Percentiles rank a stretch among this genome's conserved stretches.
Conservation (phyloP, 2,797 vertebrate species). For the Sparidentex hasta region DNA sequence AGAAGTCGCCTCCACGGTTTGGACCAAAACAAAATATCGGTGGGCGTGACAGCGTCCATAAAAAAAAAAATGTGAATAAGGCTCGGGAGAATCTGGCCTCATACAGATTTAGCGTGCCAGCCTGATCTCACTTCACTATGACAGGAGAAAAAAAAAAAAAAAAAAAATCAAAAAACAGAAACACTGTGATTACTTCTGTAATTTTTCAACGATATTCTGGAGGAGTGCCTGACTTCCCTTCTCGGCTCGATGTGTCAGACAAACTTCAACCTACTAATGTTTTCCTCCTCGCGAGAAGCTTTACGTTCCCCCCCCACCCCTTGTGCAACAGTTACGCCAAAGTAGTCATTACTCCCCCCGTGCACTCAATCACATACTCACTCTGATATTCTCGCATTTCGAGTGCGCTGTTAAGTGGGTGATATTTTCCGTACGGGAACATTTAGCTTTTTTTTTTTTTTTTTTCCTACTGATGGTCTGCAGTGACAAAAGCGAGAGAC, state of each 20-base stretch:
- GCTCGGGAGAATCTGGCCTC: background rate
- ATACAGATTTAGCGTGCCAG: background rate
- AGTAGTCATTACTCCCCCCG: conserved; percentile 55
- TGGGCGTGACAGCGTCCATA: conserved; percentile 15
- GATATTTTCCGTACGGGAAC: conserved; percentile 71
- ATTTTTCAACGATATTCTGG: background rate
- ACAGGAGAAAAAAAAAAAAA: background rate
- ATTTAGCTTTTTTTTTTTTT: conserved; percentile 55
- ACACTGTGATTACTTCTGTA: background rate
- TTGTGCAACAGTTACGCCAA: conserved; percentile 43
- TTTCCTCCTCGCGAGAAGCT: conserved; percentile 41
- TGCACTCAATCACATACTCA: conserved; percentile 51
- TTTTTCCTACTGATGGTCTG: conserved; percentile 56
- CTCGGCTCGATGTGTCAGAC: conserved; percentile 18
- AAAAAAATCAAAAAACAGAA: background rate
- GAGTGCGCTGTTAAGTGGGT: conserved; percentile 49
- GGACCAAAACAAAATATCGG: conserved; percentile 11
- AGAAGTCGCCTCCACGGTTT: conserved; percentile 36
- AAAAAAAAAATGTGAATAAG: conserved; percentile 12
- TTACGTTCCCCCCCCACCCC: conserved; percentile 55
- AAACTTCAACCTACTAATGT: conserved; percentile 42
- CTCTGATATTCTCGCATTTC: conserved; percentile 59
- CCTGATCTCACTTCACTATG: background rate
- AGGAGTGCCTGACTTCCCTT: conserved; percentile 3
- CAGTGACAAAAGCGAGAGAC: conserved; percentile 53